A percentile compares a stretch with the other conserved stretches of the same genome.
Evolutionary conservation across 2,888 invertebrate genomes (phyloP).

Genomic region (Cephus sareptanus): DNA sequence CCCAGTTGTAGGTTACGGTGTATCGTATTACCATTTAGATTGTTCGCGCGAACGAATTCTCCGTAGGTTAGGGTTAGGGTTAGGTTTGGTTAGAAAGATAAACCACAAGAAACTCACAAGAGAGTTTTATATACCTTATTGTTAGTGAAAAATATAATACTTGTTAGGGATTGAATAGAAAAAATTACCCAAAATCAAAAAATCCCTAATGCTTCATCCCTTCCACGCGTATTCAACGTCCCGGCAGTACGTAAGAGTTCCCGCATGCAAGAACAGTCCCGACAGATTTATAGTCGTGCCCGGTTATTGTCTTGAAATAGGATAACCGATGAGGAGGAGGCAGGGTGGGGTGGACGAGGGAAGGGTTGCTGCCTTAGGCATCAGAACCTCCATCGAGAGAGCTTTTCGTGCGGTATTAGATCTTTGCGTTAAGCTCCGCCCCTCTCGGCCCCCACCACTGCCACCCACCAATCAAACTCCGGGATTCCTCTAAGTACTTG

Average conservation of each 20-base stretch:
- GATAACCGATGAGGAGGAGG: conserved; percentile 18
- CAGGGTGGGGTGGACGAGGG: not conserved
- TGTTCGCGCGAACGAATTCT: conserved; percentile 35
- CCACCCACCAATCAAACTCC: not conserved
- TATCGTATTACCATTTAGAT: conserved; percentile 65
- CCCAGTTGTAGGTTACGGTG: conserved; percentile 56
- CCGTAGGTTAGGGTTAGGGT: no score
- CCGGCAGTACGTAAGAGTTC: no score
- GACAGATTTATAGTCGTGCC: conserved; percentile 48
- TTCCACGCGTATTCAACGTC: no score
- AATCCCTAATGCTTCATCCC: no score
- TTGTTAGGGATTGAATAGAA: no score
- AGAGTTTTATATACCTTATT: no score
- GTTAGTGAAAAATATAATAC: no score
- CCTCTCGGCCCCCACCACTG: not conserved
- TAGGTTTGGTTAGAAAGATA: no score
- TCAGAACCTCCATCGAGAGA: not conserved
- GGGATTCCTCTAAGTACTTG: no score
- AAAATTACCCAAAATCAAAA: no score
- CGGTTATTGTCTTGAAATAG: conserved; percentile 49
- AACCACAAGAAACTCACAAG: no score
- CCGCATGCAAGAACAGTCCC: conserved; percentile 23
- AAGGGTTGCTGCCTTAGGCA: not conserved
- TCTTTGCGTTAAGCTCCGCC: not conserved
- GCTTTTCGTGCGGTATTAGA: conserved; percentile 8